Base-by-base conservation (phyloP, 1,140 invertebrate species). In the Heliconius melpomene region DNA sequence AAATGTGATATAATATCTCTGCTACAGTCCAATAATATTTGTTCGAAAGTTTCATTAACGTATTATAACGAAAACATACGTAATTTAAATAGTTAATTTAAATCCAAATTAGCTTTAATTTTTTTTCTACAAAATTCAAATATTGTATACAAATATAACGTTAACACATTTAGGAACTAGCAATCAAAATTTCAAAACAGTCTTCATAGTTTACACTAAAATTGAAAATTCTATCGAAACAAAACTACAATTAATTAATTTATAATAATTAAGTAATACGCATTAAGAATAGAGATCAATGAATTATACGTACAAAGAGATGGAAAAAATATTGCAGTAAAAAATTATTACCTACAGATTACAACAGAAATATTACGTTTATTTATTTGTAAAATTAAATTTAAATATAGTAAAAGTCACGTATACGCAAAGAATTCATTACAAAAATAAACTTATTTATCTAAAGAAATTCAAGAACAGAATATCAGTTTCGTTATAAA, bases 211-310 rank as follows among this genome's bases (percentile, higher is more conserved):
- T 38, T 71, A 18, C 13, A 20, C 75, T 77, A 77, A 77, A 71
- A 40, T 8, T 36, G 20, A 1, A 38, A 71, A 70, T 7, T 75
- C 38, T 46, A 66, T 38, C 46, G 32, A 71, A 50, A 60, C n/a
- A 8, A 23, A 71, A 75, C 16, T 46, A 77, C 32, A 50, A 46
- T 46, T 46, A 46, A 70, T 46, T 32, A 26, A 78, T 60, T 72
- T 57, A 73, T 79, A 74, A 74, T 50, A 79, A 73, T 79, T 75
- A 79, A 79, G 57, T 74, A 79, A 79, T 79, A 79, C 78, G 66
- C 66, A 79, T 79, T 75, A 75, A 79, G n/a, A 66, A 70, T 20
- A 75, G 78, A 79, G 78, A 79, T 75, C 78, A 79, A 71, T 70
- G 29, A 71, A 66, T 79, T 32, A 75, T 75, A 79, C 40, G 54